These are phyloP conservation scores for Erythrocebus patas DNA, from an alignment of 2,113 vertebrate species.

Conservation along the genomic window DNA sequence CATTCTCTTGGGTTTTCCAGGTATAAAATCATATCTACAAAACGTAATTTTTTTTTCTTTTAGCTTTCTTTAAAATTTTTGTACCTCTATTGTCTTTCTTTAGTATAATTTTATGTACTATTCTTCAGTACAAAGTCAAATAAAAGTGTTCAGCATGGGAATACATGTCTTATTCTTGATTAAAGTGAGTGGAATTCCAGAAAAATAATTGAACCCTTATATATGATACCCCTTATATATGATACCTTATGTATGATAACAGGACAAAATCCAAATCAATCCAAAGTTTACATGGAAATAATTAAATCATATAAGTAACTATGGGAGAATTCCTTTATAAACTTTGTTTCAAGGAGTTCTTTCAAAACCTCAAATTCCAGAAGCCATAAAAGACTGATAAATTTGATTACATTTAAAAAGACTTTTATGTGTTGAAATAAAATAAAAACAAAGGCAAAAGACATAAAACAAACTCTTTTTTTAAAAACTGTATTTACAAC, in stretches of 20 bases:
- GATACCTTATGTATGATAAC: neutral
- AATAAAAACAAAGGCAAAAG: neutral
- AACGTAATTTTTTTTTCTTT: neutral
- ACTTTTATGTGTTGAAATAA: neutral
- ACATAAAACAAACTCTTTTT: neutral
- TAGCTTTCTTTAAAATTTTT: neutral
- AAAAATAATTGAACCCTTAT: neutral
- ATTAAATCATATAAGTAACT: neutral
- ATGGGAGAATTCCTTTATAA: neutral
- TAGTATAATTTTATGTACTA: neutral
- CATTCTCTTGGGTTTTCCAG: neutral
- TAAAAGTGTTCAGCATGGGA: neutral
- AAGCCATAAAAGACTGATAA: neutral
- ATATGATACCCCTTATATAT: neutral
- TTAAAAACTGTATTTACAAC: neutral
- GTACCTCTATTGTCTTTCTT: neutral
- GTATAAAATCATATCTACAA: neutral
- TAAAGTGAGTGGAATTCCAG: neutral
- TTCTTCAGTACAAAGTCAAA: neutral
- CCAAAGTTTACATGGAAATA: neutral
- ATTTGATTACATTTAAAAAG: neutral
- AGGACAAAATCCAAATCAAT: constrained; percentile 10
- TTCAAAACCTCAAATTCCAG: constrained; percentile 1
- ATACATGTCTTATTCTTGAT: neutral
- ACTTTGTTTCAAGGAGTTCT: neutral